Percentiles rank a stretch among this genome's conserved stretches.
Conservation (phyloP, 2,888 invertebrate genomes). For the Diplazon laetatorius region DNA sequence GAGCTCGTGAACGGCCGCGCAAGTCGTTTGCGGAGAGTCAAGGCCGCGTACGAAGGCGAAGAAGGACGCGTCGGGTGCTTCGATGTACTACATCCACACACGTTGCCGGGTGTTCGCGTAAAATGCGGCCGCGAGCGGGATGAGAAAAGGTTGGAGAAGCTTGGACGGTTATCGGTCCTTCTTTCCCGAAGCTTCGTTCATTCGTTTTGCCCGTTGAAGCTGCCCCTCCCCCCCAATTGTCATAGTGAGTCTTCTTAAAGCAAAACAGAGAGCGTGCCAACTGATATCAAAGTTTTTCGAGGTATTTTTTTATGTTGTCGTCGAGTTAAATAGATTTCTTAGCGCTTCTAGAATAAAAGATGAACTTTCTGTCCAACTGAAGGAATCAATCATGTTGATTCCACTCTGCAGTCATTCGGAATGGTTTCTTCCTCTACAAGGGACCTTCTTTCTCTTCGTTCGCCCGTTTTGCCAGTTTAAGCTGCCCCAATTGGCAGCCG, state of each 20-base stretch:
- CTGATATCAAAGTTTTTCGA: too few relatives aligned
- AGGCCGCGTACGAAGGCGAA: slow-evolving; percentile 60
- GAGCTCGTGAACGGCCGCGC: slow-evolving; percentile 22
- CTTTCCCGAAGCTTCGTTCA: slow-evolving; percentile 27
- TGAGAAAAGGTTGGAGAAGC: not conserved
- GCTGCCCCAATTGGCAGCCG: too few relatives aligned
- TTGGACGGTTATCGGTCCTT: slow-evolving; percentile 11
- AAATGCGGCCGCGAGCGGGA: not conserved
- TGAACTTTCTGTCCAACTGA: too few relatives aligned
- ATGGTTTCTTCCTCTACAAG: too few relatives aligned
- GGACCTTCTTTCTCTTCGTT: too few relatives aligned
- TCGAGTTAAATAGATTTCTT: too few relatives aligned
- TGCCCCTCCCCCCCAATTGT: not conserved
- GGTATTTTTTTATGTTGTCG: too few relatives aligned
- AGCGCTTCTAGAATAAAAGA: too few relatives aligned
- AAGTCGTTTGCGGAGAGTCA: slow-evolving; percentile 59
- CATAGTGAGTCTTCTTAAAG: not conserved
- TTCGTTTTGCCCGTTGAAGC: slow-evolving; percentile 4
- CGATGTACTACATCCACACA: slow-evolving; percentile 2
- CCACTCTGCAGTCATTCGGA: too few relatives aligned
- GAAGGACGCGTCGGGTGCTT: slow-evolving; percentile 60
- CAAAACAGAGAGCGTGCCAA: too few relatives aligned
- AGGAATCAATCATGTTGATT: too few relatives aligned
- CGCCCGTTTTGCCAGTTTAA: too few relatives aligned
- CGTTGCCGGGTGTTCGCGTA: slow-evolving; percentile 8